Evolutionary conservation across 2,797 vertebrate genomes (phyloP).

Genomic region (Sebastolobus alascanus): DNA sequence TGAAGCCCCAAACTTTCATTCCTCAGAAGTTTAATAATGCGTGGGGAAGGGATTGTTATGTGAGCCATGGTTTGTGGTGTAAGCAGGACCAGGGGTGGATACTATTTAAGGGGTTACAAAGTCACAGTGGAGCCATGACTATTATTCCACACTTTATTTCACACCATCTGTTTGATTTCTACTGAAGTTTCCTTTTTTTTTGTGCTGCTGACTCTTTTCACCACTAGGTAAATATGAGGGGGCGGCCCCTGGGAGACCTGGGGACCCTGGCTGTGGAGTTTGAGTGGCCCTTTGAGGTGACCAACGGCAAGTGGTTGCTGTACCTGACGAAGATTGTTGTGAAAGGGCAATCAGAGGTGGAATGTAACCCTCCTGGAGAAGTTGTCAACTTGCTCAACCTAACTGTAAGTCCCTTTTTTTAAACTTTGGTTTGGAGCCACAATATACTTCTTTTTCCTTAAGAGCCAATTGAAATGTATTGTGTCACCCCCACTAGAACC

Average conservation of each 20-base stretch:
- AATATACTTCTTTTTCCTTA: background rate
- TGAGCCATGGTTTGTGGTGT: constrained; percentile 66
- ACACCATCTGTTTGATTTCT: constrained; percentile 21
- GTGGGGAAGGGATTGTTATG: constrained; percentile 54
- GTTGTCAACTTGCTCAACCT: constrained; percentile 91
- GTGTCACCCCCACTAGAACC: background rate
- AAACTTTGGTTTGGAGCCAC: background rate
- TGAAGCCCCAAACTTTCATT: constrained; percentile 49
- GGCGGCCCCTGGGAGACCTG: constrained; percentile 84
- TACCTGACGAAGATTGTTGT: constrained; percentile 92
- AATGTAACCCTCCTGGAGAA: constrained; percentile 86
- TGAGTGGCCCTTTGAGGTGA: constrained; percentile 92
- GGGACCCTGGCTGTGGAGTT: constrained; percentile 91
- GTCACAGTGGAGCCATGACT: constrained; percentile 24
- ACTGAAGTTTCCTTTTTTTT: constrained; percentile 15
- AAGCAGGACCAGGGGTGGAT: constrained; percentile 56
- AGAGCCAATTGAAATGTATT: background rate
- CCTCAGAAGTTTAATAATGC: constrained; percentile 63
- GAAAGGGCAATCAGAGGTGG: constrained; percentile 74
- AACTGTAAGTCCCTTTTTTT: constrained; percentile 84
- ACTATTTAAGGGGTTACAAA: constrained; percentile 46
- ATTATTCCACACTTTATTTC: constrained; percentile 26
- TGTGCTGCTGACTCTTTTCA: background rate
- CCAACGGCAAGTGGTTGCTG: constrained; percentile 96
- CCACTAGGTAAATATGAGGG: constrained; percentile 83